Base-by-base conservation (phyloP, 2,113 vertebrate genomes). In the Podarcis muralis region DNA sequence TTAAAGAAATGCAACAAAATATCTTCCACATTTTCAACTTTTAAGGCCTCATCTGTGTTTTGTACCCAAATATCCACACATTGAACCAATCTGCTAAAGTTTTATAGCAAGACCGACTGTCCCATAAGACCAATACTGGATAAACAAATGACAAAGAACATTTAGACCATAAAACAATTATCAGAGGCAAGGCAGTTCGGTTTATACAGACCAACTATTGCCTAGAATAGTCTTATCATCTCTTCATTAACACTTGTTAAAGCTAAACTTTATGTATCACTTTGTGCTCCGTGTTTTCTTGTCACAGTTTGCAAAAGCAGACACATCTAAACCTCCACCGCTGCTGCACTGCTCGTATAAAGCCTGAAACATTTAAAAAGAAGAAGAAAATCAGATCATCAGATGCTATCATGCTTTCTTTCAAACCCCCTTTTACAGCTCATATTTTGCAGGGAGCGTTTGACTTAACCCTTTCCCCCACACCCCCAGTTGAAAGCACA, bases 261-360 rank as follows among this genome's bases (percentile, higher is more conserved):
- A 48, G 74, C 22, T 35, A 43, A 65, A 66, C 6, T 35, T 35
- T 66, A 65, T 16, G 18, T 9, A 76, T 97, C 94, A 97, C 43
- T 97, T 97, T 79, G 95, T 93, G 66, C 90, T 96, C 95, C 92
- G 1, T 35, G 92, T 85, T 89, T 95, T 96, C 82, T 95, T 96
- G 80, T 87, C 95, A 37, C 66, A 85, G 87, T 96, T 96, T 3
- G 95, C 91, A 94, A 96, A 95, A 25, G 96, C 95, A 76, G 96
- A 96, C 20, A 97, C 95, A 92, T 97, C 97, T 8, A 97, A 95
- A 81, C 89, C 94, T 93, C 96, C 95, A 48, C 95, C 96, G 86
- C 94, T 97, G 96, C 75, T 97, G 90, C 96, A 98, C 43, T 96
- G 97, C 27, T 97, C 97, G 90, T 97, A 98, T 89, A 97, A 96